Conservation (phyloP, 1,140 invertebrate species). For the Camponotus pennsylvanicus region DNA sequence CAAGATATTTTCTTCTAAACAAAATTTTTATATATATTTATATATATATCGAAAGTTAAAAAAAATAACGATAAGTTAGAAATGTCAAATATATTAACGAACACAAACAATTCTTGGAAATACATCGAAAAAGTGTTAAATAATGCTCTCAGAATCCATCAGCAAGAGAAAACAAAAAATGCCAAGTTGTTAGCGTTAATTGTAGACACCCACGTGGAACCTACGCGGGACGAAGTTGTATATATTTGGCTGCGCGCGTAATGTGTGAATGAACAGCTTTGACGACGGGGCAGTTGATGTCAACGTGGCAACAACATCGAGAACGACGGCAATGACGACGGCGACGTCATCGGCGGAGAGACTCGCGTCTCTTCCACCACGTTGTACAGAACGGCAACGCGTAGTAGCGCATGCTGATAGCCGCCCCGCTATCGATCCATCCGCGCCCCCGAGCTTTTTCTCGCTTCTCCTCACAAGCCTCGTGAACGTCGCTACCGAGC, state of each 20-base stretch:
- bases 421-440: constrained; percentile 71
- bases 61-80: background rate
- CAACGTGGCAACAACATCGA: constrained; percentile 22
- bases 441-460: constrained; percentile 59
- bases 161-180: background rate
- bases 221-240: background rate
- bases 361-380: constrained; percentile 17
- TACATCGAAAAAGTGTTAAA: background rate
- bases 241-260: background rate
- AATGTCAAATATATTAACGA: background rate
- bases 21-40: background rate
- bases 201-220: background rate
- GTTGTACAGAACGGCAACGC: constrained; percentile 24
- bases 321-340: constrained; percentile 13
- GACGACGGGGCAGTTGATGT: background rate
- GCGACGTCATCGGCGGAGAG: constrained; percentile 40
- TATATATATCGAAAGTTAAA: background rate
- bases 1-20: background rate
- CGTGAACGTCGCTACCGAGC: constrained; percentile 67
- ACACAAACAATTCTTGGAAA: too few relatives aligned
- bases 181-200: background rate
- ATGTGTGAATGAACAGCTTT: constrained; percentile 64
- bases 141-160: background rate
- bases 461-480: constrained; percentile 68
- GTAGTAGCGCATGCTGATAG: constrained; percentile 75